These are phyloP conservation scores for Drosophila arawakana DNA, from an alignment of 1,140 invertebrate genomes.

Conservation along the genomic window DNA sequence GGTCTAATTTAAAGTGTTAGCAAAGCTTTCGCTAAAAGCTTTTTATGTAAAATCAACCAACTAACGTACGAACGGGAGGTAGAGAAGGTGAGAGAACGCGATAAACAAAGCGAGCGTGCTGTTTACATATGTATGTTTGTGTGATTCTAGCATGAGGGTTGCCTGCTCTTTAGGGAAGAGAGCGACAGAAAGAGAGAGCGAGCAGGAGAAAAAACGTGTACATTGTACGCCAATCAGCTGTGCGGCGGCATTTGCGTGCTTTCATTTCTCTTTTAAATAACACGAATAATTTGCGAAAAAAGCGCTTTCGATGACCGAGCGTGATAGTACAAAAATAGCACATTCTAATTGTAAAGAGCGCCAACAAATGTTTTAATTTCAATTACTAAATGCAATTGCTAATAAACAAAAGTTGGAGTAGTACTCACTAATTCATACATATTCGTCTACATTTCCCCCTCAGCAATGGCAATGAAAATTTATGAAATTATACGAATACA, in stretches of 20 bases:
- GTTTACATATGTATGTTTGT: slow-evolving; percentile 4
- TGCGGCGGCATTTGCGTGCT: slow-evolving; percentile 23
- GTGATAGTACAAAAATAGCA: slow-evolving; percentile 25
- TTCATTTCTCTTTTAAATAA: slow-evolving; percentile 32
- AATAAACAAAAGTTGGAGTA: slow-evolving; percentile 5
- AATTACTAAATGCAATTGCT: slow-evolving; percentile 3
- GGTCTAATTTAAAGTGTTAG: slow-evolving; percentile 40
- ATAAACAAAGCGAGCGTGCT: slow-evolving; percentile 6
- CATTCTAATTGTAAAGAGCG: not conserved
- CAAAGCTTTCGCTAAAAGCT: slow-evolving; percentile 57
- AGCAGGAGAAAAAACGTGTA: slow-evolving; percentile 25
- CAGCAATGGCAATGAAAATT: not conserved
- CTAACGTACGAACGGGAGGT: not conserved
- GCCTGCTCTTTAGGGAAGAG: slow-evolving; percentile 20
- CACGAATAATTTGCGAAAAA: slow-evolving; percentile 11
- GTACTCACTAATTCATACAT: not conserved
- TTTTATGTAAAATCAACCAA: slow-evolving; percentile 18
- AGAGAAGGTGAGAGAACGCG: not conserved
- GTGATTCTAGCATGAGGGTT: slow-evolving; percentile 17
- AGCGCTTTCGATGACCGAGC: slow-evolving; percentile 6
- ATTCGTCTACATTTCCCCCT: not conserved
- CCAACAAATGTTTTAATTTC: slow-evolving; percentile 5
- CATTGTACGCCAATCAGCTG: slow-evolving; percentile 58
- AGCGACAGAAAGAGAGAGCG: slow-evolving; percentile 1
- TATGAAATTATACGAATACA: slow-evolving; percentile 13